Conservation (phyloP, 2,888 invertebrate species). For the Coelopa pilipes region DNA sequence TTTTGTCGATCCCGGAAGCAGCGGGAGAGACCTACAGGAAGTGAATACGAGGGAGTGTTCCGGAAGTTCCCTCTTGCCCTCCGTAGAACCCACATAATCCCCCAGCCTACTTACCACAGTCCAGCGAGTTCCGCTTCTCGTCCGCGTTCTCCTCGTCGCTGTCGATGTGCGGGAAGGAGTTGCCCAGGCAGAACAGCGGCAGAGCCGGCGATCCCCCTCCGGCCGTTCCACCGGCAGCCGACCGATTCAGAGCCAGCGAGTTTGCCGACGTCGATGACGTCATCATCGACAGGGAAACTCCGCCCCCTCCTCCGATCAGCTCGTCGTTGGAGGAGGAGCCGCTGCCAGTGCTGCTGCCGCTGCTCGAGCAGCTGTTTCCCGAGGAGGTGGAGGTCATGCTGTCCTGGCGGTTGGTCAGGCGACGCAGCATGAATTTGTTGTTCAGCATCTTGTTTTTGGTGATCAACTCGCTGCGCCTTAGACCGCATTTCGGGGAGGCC, state of each 20-base stretch:
- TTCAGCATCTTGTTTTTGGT: slow-evolving; percentile 67
- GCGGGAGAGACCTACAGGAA: too few species aligned
- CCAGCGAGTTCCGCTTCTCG: slow-evolving; percentile 61
- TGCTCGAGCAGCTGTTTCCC: slow-evolving; percentile 61
- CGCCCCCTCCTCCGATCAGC: slow-evolving; percentile 39
- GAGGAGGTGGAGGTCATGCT: slow-evolving; percentile 63
- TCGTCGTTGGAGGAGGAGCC: slow-evolving; percentile 54
- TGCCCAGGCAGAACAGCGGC: slow-evolving; percentile 74
- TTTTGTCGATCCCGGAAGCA: too few species aligned
- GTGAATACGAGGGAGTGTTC: too few species aligned
- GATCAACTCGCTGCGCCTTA: slow-evolving; percentile 67
- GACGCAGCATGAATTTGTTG: slow-evolving; percentile 65
- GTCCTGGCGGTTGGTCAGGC: slow-evolving; percentile 65
- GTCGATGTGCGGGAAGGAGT: slow-evolving; percentile 78
- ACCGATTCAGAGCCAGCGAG: neutral
- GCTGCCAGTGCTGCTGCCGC: slow-evolving; percentile 54
- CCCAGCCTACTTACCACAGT: slow-evolving; percentile 43
- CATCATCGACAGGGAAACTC: slow-evolving; percentile 39
- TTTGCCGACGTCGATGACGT: slow-evolving; percentile 39
- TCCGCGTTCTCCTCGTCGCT: slow-evolving; percentile 74
- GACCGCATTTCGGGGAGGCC: slow-evolving; percentile 66
- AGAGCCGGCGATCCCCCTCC: slow-evolving; percentile 57
- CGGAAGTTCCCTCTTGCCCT: slow-evolving; percentile 58
- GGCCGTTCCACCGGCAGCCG: slow-evolving; percentile 3
- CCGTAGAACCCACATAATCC: slow-evolving; percentile 42